Evolutionary conservation across 2,113 vertebrate genomes (phyloP).

Genomic region (Crypturellus undulatus): DNA sequence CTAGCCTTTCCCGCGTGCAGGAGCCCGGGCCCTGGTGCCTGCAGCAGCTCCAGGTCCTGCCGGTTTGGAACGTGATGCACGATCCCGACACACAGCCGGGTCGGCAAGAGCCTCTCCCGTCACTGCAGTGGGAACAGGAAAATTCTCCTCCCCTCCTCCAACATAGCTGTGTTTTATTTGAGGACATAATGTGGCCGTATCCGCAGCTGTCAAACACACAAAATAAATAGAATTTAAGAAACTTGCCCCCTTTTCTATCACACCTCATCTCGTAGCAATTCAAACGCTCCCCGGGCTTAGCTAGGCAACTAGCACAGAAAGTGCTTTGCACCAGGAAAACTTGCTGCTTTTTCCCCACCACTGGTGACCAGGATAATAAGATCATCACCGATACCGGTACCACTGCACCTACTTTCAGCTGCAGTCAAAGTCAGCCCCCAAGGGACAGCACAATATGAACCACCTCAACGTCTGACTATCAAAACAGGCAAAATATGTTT

Average conservation of each 20-base stretch:
- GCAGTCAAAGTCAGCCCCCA: neutral
- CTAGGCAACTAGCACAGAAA: neutral
- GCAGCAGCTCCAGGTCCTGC: neutral
- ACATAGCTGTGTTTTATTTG: neutral
- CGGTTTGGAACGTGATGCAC: neutral
- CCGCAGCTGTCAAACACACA: neutral
- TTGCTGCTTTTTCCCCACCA: neutral
- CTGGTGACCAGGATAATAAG: neutral
- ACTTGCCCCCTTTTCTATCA: neutral
- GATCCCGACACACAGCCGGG: neutral
- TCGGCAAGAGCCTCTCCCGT: neutral
- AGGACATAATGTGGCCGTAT: neutral
- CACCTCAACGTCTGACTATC: neutral
- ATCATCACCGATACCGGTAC: neutral
- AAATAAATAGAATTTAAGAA: too few species aligned
- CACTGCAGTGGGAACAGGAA: accelerated
- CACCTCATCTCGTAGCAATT: neutral
- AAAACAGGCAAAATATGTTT: accelerated
- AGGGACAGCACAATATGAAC: neutral
- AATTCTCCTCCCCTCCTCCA: constrained; percentile 25
- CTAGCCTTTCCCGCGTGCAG: neutral
- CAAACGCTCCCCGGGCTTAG: neutral
- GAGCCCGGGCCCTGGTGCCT: too few species aligned
- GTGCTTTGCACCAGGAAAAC: neutral
- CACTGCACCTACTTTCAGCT: neutral